phyloP scores from a whole-genome alignment of 2,888 invertebrate species.

The Abrostola triplasia region DNA sequence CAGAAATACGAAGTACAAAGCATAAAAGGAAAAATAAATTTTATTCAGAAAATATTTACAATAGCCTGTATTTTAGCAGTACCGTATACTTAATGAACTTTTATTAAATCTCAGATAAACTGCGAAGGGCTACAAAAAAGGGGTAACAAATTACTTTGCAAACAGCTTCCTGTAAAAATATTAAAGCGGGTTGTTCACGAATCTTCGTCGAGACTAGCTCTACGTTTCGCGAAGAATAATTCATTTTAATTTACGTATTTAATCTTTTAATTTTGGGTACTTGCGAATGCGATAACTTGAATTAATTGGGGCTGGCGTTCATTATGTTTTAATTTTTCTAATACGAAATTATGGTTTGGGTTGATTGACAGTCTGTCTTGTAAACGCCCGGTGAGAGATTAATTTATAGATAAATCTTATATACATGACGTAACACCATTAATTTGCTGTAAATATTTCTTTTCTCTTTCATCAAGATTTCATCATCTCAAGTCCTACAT shows the following conservation, averaged over 20 bases:
- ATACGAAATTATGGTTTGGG: too few species aligned
- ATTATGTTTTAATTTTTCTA: neutral
- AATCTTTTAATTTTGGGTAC: conserved; percentile 22
- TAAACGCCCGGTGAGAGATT: too few species aligned
- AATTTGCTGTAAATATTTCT: too few species aligned
- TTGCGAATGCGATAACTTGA: conserved; percentile 5
- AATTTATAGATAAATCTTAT: too few species aligned
- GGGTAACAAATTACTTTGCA: conserved; percentile 70
- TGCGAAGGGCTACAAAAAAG: conserved; percentile 60
- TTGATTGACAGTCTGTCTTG: too few species aligned
- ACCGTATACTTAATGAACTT: conserved; percentile 62
- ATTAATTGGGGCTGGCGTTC: conserved; percentile 2
- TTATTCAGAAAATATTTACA: conserved; percentile 37
- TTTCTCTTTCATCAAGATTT: too few species aligned
- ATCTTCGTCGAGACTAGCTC: conserved; percentile 32
- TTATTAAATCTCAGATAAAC: conserved; percentile 69
- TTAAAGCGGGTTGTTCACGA: conserved; percentile 26
- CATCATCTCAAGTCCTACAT: too few species aligned
- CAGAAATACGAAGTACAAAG: conserved; percentile 14
- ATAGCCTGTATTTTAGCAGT: conserved; percentile 25
- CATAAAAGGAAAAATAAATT: conserved; percentile 26
- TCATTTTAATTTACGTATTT: conserved; percentile 34
- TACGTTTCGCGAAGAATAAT: conserved; percentile 31
- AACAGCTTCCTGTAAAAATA: conserved; percentile 59
- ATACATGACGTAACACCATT: too few species aligned